A percentile compares a stretch with the other conserved stretches of the same genome.
phyloP scores from a whole-genome alignment of 2,113 vertebrate species.

The Calyptommatus sinebrachiatus region DNA sequence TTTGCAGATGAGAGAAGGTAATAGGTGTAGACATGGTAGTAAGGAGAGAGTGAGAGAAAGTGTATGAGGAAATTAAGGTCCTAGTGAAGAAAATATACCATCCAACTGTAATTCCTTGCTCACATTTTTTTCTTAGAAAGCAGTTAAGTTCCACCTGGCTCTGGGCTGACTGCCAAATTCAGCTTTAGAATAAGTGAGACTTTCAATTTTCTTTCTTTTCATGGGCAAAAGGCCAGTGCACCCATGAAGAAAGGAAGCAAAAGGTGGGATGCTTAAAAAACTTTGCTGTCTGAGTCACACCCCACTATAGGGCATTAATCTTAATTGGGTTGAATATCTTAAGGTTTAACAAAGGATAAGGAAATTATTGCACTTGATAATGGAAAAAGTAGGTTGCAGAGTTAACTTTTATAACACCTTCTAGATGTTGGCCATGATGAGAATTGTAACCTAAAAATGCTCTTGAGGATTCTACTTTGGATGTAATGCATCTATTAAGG shows the following conservation, averaged over 20 bases:
- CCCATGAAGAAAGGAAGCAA: slow-evolving; percentile 8
- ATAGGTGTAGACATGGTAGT: not conserved
- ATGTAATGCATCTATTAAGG: not conserved
- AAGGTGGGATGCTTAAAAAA: slow-evolving; percentile 29
- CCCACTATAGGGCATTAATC: slow-evolving; percentile 40
- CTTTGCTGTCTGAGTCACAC: slow-evolving; percentile 41
- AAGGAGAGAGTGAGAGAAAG: not conserved
- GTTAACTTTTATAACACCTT: not conserved
- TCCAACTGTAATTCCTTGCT: slow-evolving; percentile 64
- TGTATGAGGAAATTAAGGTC: slow-evolving; percentile 44
- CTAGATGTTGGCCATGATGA: not conserved
- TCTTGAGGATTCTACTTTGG: not conserved
- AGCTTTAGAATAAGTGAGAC: slow-evolving; percentile 57
- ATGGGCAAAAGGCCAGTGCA: slow-evolving; percentile 32
- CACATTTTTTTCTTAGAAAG: slow-evolving; percentile 75
- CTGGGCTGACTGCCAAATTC: slow-evolving; percentile 61
- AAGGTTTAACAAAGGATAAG: slow-evolving; percentile 29
- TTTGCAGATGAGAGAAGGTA: slow-evolving; percentile 22
- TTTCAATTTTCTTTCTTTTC: slow-evolving; percentile 45
- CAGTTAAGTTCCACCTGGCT: slow-evolving; percentile 60
- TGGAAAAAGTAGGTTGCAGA: slow-evolving; percentile 15
- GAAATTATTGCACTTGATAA: slow-evolving; percentile 10
- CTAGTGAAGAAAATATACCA: slow-evolving; percentile 62
- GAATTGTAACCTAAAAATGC: not conserved
- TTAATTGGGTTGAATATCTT: slow-evolving; percentile 39